Percentiles rank a stretch among this genome's conserved stretches.
phyloP scores from a whole-genome alignment of 2,797 vertebrate genomes.

The Emys orbicularis region DNA sequence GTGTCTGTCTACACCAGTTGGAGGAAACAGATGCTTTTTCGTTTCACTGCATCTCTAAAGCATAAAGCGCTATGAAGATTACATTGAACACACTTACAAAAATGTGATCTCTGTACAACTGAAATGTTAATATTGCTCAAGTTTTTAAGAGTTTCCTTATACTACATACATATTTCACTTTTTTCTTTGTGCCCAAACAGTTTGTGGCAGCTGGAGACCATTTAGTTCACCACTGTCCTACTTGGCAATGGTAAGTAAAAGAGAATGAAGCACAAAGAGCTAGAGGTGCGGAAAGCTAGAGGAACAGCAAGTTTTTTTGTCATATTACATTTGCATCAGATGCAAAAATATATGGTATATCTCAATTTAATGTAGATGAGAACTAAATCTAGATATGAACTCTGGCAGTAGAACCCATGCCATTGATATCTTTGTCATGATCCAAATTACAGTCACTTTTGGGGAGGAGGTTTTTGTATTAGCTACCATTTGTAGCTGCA shows the following conservation, averaged over 20 bases:
- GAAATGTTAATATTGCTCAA: background rate
- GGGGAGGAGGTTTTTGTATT: background rate
- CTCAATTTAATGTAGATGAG: background rate
- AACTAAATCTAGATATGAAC: background rate
- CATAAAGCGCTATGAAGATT: background rate
- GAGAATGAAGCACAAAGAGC: background rate
- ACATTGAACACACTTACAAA: background rate
- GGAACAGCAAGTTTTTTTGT: background rate
- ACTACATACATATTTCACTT: background rate
- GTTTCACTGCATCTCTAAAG: background rate
- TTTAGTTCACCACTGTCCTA: slow-evolving; percentile 98
- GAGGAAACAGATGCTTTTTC: background rate
- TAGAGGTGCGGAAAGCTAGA: background rate
- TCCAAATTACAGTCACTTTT: background rate
- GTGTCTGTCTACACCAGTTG: background rate
- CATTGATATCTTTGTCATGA: background rate
- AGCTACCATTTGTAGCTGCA: background rate
- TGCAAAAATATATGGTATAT: background rate
- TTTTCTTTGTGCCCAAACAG: slow-evolving; percentile 77
- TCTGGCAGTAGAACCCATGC: background rate
- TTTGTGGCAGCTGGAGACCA: slow-evolving; percentile 98
- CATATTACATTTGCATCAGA: background rate
- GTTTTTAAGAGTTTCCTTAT: background rate
- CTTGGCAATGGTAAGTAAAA: slow-evolving; percentile 97
- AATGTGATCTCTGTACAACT: background rate